Evolutionary conservation across 2,797 vertebrate genomes (phyloP), one percentile per base, ranked within the genome.

Genomic region (Acanthurus lineatus): DNA sequence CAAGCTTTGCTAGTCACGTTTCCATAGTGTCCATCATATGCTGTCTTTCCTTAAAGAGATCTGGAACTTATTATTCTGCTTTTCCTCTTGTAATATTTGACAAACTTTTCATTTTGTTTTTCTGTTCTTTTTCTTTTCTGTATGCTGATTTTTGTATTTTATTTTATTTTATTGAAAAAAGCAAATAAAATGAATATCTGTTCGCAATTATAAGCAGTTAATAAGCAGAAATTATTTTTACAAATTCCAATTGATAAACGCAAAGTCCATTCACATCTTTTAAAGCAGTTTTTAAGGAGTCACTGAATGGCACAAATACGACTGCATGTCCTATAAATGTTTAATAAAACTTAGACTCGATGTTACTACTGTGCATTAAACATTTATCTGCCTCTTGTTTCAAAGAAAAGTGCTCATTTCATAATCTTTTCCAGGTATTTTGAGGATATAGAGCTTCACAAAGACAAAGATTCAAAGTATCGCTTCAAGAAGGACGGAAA

Each of bases 401-500:
- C n/a, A 68, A 44, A 54, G 25, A 58, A 19, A 67, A 16, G 14
- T 22, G 49, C 11, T 67, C 20, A 45, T 64, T 62, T 35, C 0
- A 6, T 65, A n/a, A 79, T 54, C 1, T 71, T 54, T 48, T 63
- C 49, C 77, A 99, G 98, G 98, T 94, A 28, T 81, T 98, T 95
- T 83, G 96, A 97, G 17, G 97, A 97, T 0, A 52, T 91, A 42
- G 97, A 99, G 82, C 68, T 99, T 60, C 93, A 93, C 0, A 96
- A 93, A 72, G 96, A 97, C 2, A 93, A 95, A 1, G 87, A 92
- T 0, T 79, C 60, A 2, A 97, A 95, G 76, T 97, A 82, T 80
- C 97, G 97, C 64, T 95, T 98, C 81, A 99, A 97, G 92, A 98
- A 97, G 73, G 97, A 97, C 0, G 97, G 97, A 3, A 96, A 78